These are phyloP conservation scores for Nyctibius bracteatus DNA, from an alignment of 2,113 vertebrate genomes.

Conservation along the genomic window DNA sequence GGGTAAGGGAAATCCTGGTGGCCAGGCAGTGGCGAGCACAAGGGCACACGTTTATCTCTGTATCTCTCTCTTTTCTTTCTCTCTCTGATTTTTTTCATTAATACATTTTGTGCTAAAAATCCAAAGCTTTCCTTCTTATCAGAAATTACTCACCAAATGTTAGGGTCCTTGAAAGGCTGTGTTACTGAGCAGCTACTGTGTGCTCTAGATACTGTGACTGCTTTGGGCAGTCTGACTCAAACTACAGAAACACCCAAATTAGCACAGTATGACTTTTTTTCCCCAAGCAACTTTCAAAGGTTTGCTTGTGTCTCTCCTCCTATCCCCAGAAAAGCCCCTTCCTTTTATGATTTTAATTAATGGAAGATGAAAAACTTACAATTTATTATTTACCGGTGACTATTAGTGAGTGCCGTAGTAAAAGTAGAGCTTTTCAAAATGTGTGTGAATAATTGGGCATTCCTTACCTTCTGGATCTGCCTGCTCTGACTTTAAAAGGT, in stretches of 20 bases:
- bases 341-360: background rate
- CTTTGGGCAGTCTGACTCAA: background rate
- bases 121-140: background rate
- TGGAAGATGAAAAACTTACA: background rate
- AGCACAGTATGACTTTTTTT: background rate
- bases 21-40: background rate
- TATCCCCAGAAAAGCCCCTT: background rate
- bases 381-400: background rate
- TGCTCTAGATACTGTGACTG: background rate
- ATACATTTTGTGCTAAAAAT: background rate
- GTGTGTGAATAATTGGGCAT: background rate
- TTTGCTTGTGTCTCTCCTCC: background rate
- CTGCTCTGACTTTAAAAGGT: background rate
- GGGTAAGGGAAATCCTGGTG: background rate
- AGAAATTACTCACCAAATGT: background rate
- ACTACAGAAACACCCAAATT: background rate
- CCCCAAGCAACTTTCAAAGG: background rate
- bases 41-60: fast-evolving
- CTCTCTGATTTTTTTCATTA: background rate
- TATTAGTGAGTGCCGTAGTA: background rate
- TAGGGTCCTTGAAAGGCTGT: background rate
- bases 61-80: background rate
- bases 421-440: background rate
- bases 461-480: background rate
- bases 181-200: background rate